Evolutionary conservation across 2,113 vertebrate species (phyloP), one percentile per base, ranked within the genome.

Genomic region (Ageneiosus marmoratus): DNA sequence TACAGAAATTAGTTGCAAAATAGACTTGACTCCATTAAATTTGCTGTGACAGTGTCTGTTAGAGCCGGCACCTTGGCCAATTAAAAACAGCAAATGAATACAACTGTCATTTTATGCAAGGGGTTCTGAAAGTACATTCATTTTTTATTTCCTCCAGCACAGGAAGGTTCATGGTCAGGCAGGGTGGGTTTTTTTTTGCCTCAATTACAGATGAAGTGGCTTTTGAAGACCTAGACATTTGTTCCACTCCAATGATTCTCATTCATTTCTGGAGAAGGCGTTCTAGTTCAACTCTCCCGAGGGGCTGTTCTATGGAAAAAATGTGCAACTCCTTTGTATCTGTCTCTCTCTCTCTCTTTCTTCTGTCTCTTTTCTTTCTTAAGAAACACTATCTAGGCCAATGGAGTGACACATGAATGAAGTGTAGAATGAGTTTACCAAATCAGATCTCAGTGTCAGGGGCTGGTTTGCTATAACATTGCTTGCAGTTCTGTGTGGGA

Each of bases 181-280:
- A 55, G 53, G 79, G 84, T 63, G 84, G 75, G 12, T 77, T 86
- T 41, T 86, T 41, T 85, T 89, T 87, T 87, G 87, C 89, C 91
- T 91, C 83, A 86, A 84, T 75, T 85, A 84, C 86, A 88, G 65
- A 63, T 51, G 32, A 46, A 79, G 65, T 55, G 76, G 77, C 88
- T 89, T 92, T 85, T 89, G 88, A 91, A 89, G 81, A 85, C 88
- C 87, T 51, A 81, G 77, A 87, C 86, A 92, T 92, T 91, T 91
- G 91, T 93, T 92, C 89, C 90, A 90, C 90, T 89, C 88, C 81
- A 87, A 88, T 87, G 87, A 77, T 87, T 91, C 90, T 90, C 83
- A 90, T 91, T 93, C 90, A 91, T 91, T 91, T 82, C 87, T 87
- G 32, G 85, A 84, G 81, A 80, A 88, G 87, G 67, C 86, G 85